Base-by-base conservation (phyloP, 1,140 invertebrate species). In the Lucilia sericata region DNA sequence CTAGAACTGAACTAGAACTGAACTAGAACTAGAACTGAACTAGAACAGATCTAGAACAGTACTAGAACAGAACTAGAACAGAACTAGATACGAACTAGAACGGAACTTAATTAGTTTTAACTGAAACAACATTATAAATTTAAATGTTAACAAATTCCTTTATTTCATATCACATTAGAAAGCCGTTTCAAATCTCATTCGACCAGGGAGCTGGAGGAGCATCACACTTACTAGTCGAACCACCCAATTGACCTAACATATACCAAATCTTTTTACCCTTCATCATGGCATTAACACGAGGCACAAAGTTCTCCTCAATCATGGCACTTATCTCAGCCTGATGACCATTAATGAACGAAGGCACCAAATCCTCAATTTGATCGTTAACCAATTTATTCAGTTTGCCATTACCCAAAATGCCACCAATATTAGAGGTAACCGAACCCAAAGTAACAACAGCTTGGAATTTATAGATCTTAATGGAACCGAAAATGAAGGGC, bases 241-340 rank as follows among this genome's bases (percentile, higher is more conserved):
- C 83, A 49, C 34, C 12, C 17, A 90, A 42, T 80, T 86, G 13
- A 25, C 84, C 84, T 9, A 90, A 80, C 13, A 90, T 51, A 81
- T 85, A 88, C 89, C 89, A 90, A n/a, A 90, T 75, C 82, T 90
- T 90, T 25, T 90, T 88, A 30, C 89, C 89, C 82, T 87, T 86
- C 12, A 90, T 65, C 4, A 84, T 75, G 0, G 81, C 10, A 78
- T 90, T 90, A 5, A 89, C 86, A 74, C 86, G 2, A 0, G 89
- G 89, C 17, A 89, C 89, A 81, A 90, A 84, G 21, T 83, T 82
- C 2, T 84, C 5, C 25, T 88, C 87, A 34, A 90, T 88, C 34
- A n/a, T 84, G 0, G 30, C 82, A 76, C 89, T 90, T 5, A 90
- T 90, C 47, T 85, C 42, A n/a, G 84, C 65, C 51, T 90, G 89